These are phyloP conservation scores for Lithobates pipiens DNA, from an alignment of 2,797 vertebrate species.

Conservation along the genomic window DNA sequence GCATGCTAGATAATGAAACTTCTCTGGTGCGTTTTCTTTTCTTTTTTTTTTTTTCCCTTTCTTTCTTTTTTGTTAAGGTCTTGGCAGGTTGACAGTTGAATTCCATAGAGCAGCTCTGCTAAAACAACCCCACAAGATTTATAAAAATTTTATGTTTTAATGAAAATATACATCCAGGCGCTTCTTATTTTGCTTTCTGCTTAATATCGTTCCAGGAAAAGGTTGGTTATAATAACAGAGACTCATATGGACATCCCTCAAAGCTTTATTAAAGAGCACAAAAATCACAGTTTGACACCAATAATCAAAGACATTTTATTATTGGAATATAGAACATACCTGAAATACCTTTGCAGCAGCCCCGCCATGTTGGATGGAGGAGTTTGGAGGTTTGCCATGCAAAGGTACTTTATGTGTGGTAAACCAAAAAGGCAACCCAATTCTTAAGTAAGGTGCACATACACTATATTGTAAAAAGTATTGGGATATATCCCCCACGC, in stretches of 20 bases:
- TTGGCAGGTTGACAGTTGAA: background rate
- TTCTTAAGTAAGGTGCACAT: no score
- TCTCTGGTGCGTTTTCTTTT: background rate
- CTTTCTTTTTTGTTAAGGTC: background rate
- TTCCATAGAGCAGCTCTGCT: constrained; percentile 30
- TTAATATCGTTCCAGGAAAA: background rate
- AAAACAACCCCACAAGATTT: background rate
- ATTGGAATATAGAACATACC: background rate
- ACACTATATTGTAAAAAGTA: no score
- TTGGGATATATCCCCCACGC: no score
- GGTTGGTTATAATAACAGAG: background rate
- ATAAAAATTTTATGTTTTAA: background rate
- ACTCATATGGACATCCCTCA: background rate
- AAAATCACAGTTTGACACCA: background rate
- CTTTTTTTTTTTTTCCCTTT: background rate
- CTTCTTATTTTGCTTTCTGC: background rate
- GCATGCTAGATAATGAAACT: background rate
- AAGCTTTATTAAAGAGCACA: background rate
- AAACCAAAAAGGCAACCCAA: no score
- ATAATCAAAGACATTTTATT: background rate
- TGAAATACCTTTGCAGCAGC: background rate
- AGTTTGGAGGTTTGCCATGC: background rate
- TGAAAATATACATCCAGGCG: background rate
- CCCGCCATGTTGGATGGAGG: background rate
- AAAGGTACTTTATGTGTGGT: no score